Base-by-base conservation (phyloP, 1,140 invertebrate genomes). In the Drosophila nebulosa region DNA sequence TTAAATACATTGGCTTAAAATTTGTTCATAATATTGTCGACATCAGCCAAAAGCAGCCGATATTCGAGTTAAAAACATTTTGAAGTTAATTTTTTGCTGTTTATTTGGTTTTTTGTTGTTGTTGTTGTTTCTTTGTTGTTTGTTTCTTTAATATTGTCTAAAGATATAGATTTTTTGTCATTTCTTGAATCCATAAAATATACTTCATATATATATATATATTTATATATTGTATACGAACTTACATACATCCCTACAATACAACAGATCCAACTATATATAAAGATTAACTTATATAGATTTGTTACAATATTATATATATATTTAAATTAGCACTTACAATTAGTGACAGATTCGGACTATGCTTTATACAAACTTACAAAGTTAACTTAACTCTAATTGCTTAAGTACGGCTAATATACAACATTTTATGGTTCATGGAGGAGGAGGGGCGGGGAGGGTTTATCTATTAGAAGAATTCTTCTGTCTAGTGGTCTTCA, bases 231-330 rank as follows among this genome's bases (percentile, higher is more conserved):
- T 46, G 39, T 46, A 46, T 46, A 70, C 58, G 74, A 81, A 88
- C 78, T 86, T 85, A 88, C 66, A 75, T 71, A 71, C 58, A 85
- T 64, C 52, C 75, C 64, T 74, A 84, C 80, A 77, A 73, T 73
- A 79, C 80, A 84, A 84, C 81, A 85, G 65, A 71, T 85, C 81
- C 80, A 65, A 85, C 80, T 85, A 79, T 51, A 63, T 68, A 67
- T 77, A 63, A 46, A 68, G 57, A 58, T 60, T 32, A 74, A 55
- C 36, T 83, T 63, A 72, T 58, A 24, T 27, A 73, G 52, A 68
- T 55, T 75, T 69, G n/a, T 55, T 62, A 65, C 74, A 64, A 39
- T 67, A 42, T 42, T 74, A 61, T 32, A 60, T 55, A 61, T 42
- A 60, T 62, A 69, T 66, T 46, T 46, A 46, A 46, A 10, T 46